Evolutionary conservation across 1,140 invertebrate genomes (phyloP), one percentile per base, ranked within the genome.

Genomic region (Hyphantria cunea): DNA sequence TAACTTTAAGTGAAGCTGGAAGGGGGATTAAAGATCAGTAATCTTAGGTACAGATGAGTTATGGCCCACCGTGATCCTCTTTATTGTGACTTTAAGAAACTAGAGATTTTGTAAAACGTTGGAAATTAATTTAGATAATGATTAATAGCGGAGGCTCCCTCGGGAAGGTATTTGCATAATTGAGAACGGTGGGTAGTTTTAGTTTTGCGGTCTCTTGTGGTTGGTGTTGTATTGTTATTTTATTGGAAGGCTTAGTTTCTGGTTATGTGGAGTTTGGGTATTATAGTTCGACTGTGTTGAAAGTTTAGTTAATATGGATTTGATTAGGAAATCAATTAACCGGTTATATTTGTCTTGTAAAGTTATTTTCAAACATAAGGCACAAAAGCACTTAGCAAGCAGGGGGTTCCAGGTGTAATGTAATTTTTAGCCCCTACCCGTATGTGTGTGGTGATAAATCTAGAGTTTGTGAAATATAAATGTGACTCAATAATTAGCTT

Each of bases 11-110:
- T 91, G 92, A 92, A 89, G 86, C 85, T 80, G 82, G 80, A 86
- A 87, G 91, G 91, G 92, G 93, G 93, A 94, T 94, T 94, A 94
- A 93, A 94, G 93, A 94, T 94, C 93, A 94, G 93, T 93, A 93
- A 94, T 94, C 93, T 94, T 93, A 93, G 92, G 92, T 92, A 84
- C 90, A 87, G 92, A 93, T 93, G 93, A 93, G 86, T 93, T 93
- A 93, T 93, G 92, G 90, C 89, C 90, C 81, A 73, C 82, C 79
- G 74, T 81, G 83, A 84, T 84, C 88, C 86, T 84, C 84, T 84
- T 83, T 89, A 89, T 88, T 88, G 87, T 89, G 84, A 90, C 84
- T 90, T 88, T 90, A 89, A 90, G 87, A 90, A 90, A 90, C 87
- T 85, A 82, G 79, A 83, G 84, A 87, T 90, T 89, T 89, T 84